These are phyloP conservation scores for Calosoma granatense DNA, from an alignment of 1,140 invertebrate genomes.

Conservation along the genomic window DNA sequence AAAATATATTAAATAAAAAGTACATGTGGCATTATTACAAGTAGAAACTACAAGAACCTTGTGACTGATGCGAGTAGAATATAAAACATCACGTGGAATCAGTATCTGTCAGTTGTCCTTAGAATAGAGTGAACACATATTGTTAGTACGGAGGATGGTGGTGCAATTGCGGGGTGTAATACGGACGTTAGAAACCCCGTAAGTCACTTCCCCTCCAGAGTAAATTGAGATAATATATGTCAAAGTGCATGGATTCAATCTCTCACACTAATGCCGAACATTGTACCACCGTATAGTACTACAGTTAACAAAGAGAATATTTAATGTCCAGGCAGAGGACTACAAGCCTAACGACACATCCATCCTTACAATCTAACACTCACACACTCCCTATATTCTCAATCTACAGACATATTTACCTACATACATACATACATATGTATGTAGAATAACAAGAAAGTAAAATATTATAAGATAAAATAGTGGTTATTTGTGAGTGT, in stretches of 20 bases:
- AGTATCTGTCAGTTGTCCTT: too few species aligned
- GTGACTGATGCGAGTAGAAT: too few species aligned
- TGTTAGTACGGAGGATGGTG: too few species aligned
- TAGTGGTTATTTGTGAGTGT: too few species aligned
- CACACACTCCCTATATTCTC: background rate
- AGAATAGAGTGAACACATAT: too few species aligned
- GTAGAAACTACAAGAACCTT: too few species aligned
- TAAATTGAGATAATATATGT: conserved; percentile 7
- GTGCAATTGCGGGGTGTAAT: too few species aligned
- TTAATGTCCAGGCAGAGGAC: background rate
- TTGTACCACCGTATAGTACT: background rate
- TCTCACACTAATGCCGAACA: background rate
- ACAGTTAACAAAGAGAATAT: background rate
- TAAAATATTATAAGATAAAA: too few species aligned
- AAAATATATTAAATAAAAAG: too few species aligned
- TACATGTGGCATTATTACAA: too few species aligned
- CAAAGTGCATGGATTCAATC: conserved; percentile 8
- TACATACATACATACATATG: background rate
- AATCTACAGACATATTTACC: background rate
- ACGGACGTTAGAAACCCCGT: background rate
- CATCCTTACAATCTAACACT: background rate
- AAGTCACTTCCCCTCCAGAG: background rate
- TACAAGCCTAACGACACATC: background rate
- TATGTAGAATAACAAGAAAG: too few species aligned
- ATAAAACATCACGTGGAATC: too few species aligned